Percentiles rank a stretch among this genome's conserved stretches.
phyloP scores from a whole-genome alignment of 2,888 invertebrate genomes.

The Thymelicus lineola region DNA sequence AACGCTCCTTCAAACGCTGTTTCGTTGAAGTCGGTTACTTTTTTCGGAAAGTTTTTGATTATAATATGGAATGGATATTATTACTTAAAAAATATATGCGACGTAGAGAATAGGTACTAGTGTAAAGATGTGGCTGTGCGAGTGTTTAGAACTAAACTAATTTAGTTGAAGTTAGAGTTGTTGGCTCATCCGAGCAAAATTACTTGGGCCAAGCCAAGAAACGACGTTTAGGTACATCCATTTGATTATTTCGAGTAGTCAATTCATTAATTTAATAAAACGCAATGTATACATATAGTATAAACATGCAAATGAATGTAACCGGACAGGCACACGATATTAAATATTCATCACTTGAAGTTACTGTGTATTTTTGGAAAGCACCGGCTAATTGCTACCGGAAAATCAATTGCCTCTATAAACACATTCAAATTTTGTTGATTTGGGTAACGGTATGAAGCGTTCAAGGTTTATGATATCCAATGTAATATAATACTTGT shows the following conservation, averaged over 20 bases:
- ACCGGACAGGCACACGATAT: background rate
- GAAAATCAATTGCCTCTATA: constrained; percentile 26
- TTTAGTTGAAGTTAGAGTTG: too few relatives aligned
- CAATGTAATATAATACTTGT: background rate
- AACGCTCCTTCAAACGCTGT: too few relatives aligned
- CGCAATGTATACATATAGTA: background rate
- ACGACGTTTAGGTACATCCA: too few relatives aligned
- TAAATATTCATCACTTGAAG: constrained; percentile 28
- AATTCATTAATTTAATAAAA: background rate
- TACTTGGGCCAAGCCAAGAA: too few relatives aligned
- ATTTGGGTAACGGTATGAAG: constrained; percentile 1
- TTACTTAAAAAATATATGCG: too few relatives aligned
- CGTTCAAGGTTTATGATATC: background rate
- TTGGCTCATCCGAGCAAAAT: too few relatives aligned
- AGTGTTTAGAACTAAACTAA: too few relatives aligned
- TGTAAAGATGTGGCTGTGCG: too few relatives aligned
- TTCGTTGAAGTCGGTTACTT: too few relatives aligned
- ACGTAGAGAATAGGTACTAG: too few relatives aligned
- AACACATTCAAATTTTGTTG: constrained; percentile 24
- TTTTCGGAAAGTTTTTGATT: too few relatives aligned
- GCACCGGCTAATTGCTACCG: constrained; percentile 27
- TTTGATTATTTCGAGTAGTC: background rate
- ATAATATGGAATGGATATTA: too few relatives aligned
- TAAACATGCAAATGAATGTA: constrained; percentile 1
- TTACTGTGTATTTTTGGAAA: constrained; percentile 24